These are phyloP conservation scores for Trachemys scripta DNA, from an alignment of 2,113 vertebrate species.

Conservation along the genomic window DNA sequence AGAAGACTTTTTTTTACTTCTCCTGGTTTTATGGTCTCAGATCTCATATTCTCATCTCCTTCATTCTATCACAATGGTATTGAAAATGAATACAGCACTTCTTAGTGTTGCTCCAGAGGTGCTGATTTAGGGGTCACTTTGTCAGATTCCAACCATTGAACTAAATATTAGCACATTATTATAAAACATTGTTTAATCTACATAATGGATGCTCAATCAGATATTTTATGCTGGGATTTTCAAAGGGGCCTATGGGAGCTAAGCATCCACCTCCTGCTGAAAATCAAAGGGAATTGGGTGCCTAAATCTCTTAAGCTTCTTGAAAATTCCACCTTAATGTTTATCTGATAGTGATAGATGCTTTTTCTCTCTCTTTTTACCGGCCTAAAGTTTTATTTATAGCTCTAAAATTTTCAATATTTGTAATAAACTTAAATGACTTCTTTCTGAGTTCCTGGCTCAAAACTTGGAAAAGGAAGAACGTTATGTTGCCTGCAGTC, in stretches of 20 bases:
- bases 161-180: too few species aligned
- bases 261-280: background rate
- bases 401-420: background rate
- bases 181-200: too few species aligned
- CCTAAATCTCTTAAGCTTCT: background rate
- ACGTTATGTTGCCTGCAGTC: background rate
- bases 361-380: background rate
- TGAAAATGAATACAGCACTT: background rate
- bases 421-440: background rate
- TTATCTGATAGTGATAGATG: background rate
- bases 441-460: background rate
- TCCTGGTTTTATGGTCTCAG: background rate
- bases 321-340: background rate
- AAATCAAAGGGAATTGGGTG: background rate
- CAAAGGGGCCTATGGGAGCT: background rate
- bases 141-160: background rate
- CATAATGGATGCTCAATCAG: background rate
- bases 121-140: background rate
- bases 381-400: background rate
- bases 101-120: background rate
- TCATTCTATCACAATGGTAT: background rate
- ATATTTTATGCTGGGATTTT: background rate
- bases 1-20: background rate
- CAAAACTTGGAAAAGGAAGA: background rate
- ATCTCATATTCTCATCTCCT: background rate